These are phyloP conservation scores for Gavia stellata DNA, from an alignment of 2,113 vertebrate species.

Conservation along the genomic window DNA sequence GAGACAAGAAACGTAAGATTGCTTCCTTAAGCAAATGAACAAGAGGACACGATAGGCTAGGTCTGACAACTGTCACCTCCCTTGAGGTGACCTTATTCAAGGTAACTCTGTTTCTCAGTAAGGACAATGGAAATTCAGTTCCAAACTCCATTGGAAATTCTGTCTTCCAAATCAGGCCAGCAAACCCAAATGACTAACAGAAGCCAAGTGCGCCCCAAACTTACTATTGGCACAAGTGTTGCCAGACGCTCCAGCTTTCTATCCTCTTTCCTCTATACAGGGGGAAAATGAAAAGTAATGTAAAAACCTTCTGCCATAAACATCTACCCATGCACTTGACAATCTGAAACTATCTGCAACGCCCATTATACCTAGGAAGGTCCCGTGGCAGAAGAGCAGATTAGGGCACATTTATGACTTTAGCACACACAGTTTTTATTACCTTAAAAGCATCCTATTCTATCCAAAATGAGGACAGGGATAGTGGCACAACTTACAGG, in stretches of 20 bases:
- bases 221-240: not conserved
- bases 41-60: not conserved
- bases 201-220: not conserved
- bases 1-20: not conserved
- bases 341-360: not conserved
- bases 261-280: not conserved
- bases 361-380: not conserved
- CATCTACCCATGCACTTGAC: not conserved
- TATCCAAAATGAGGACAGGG: not conserved
- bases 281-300: not conserved
- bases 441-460: not conserved
- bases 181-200: not conserved
- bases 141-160: not conserved
- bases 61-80: not conserved
- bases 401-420: not conserved
- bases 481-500: not conserved
- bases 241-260: not conserved
- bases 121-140: not conserved
- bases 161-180: not conserved
- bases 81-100: not conserved
- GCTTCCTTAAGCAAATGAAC: not conserved
- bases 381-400: not conserved
- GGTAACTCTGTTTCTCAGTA: not conserved
- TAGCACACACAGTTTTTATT: not conserved
- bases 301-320: not conserved